Evolutionary conservation across 2,888 invertebrate genomes (phyloP), one percentile per base, ranked within the genome.

Genomic region (Xestia rhomboidea): DNA sequence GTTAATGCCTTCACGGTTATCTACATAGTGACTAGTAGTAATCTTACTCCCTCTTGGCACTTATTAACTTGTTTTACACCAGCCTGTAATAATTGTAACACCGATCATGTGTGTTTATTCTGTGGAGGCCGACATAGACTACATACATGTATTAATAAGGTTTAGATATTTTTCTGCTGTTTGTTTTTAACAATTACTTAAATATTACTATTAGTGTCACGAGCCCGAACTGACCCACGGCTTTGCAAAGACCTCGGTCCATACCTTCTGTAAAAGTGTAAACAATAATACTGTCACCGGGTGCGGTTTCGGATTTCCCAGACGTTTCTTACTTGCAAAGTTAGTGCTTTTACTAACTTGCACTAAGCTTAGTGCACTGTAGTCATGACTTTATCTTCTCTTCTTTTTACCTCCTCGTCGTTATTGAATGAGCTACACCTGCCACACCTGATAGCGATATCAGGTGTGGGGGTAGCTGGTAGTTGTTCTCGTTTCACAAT

Each of bases 1-100:
- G 27, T 57, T 38, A 13, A 27, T 6, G 54, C 27, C 6, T 27
- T 34, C 34, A 34, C 34, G 34, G 34, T n/a, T n/a, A 34, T 34
- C 34, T 34, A 38, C 18, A 57, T n/a, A 13, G 30, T 54, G 44
- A 46, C 34, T 51, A n/a, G 7, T 24, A 24, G 46, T 46, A 82
- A 82, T 41, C 46, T 34, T n/a, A 21, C 46, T 57, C 30, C 57
- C 82, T 62, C 62, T 62, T 21, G 15, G 0, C 2, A 34, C 44
- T 21, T 41, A 15, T 34, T 27, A 41, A 60, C 74, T 73, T 30
- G 57, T 81, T 77, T 77, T 34, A 11, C 18, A 34, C 27, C 51
- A 18, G 6, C 6, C 34, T 7, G 15, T 21, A 49, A 41, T 30
- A 11, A n/a, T 54, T 34, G 44, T 41, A 15, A 8, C 15, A 41